phyloP scores from a whole-genome alignment of 2,888 invertebrate genomes.

The Hypomecis punctinalis region DNA sequence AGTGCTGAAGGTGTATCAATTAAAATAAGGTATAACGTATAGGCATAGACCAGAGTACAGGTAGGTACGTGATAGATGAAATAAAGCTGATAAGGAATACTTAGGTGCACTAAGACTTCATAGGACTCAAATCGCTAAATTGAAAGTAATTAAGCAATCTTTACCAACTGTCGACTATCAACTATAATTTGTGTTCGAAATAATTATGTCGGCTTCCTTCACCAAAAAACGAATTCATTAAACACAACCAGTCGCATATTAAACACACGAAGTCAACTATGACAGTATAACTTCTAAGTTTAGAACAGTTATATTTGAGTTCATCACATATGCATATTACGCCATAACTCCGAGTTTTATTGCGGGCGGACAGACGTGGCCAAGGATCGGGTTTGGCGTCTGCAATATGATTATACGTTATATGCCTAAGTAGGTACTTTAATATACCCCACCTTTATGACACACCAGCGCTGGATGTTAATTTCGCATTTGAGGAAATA shows the following conservation, averaged over 20 bases:
- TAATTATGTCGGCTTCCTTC: too few relatives aligned
- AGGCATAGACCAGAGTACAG: too few relatives aligned
- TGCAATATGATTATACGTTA: conserved; percentile 65
- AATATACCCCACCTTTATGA: conserved; percentile 73
- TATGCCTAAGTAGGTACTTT: conserved; percentile 64
- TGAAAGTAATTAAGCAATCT: too few relatives aligned
- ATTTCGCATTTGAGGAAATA: conserved; percentile 56
- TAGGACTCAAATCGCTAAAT: neutral
- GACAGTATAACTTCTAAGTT: conserved; percentile 53
- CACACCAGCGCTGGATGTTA: conserved; percentile 57
- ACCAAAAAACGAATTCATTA: conserved; percentile 12
- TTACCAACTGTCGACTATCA: too few relatives aligned
- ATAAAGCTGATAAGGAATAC: too few relatives aligned
- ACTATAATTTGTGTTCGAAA: too few relatives aligned
- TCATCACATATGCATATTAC: conserved; percentile 80
- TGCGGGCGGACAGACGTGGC: conserved; percentile 75
- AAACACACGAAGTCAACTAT: conserved; percentile 22
- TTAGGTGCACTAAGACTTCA: neutral
- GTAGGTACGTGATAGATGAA: too few relatives aligned
- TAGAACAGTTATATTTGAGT: conserved; percentile 64
- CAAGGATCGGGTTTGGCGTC: conserved; percentile 61
- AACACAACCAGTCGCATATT: conserved; percentile 14
- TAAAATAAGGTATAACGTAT: too few relatives aligned
- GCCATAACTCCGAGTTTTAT: conserved; percentile 77
- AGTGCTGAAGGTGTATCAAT: too few relatives aligned